Conservation (phyloP, 2,113 vertebrate species). For the Bubo scandiacus region DNA sequence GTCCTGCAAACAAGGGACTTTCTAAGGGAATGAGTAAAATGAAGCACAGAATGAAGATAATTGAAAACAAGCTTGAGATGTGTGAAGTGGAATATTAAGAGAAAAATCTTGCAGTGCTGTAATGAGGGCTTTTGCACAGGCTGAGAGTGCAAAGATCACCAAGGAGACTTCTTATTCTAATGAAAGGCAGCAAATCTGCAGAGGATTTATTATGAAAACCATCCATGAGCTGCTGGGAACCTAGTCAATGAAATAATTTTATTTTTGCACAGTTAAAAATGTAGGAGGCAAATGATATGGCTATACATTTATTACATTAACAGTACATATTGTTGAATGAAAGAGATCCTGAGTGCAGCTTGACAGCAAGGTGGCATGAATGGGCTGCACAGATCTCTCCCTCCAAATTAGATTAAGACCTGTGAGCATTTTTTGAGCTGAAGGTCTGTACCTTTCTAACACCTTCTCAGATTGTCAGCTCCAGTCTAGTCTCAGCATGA, state of each 20-base stretch:
- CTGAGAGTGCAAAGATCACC: not conserved
- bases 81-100: not conserved
- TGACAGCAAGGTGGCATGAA: not conserved
- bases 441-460: not conserved
- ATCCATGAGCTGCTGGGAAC: not conserved
- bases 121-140: not conserved
- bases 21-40: not conserved
- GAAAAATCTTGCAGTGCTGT: not conserved
- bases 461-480: not conserved
- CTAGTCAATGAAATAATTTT: not conserved
- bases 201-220: not conserved
- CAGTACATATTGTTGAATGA: rapidly evolving
- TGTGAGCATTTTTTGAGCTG: not conserved
- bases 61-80: not conserved
- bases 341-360: not conserved
- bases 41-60: not conserved
- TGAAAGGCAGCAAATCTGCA: not conserved
- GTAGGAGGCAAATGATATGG: not conserved
- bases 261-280: not conserved
- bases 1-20: not conserved
- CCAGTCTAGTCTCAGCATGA: not conserved
- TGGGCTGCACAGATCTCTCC: not conserved
- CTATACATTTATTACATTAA: not conserved
- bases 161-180: not conserved
- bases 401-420: not conserved